Conservation (phyloP, 2,797 vertebrate species). For the Sciaenops ocellatus region DNA sequence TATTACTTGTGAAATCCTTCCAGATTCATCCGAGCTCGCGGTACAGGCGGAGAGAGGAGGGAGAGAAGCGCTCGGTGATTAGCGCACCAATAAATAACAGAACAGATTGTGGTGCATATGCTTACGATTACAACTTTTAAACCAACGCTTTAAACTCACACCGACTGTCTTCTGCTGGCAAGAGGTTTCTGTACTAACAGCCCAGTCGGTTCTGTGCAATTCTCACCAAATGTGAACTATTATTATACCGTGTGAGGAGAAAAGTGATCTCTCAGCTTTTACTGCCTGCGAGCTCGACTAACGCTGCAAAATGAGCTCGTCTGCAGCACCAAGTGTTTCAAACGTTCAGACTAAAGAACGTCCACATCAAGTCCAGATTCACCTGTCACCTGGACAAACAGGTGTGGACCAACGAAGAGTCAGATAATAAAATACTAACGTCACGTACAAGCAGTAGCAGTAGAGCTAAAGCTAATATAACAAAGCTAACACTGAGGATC, state of each 20-base stretch:
- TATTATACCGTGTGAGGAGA: slow-evolving; percentile 65
- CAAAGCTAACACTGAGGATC: too few species aligned
- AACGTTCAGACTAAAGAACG: too few species aligned
- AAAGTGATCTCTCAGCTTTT: slow-evolving; percentile 56
- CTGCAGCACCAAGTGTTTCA: neutral
- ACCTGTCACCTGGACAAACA: too few species aligned
- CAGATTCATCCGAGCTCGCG: slow-evolving; percentile 77
- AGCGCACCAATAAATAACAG: slow-evolving; percentile 85
- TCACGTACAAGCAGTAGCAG: too few species aligned
- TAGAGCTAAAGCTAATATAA: too few species aligned
- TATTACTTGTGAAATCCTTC: slow-evolving; percentile 89
- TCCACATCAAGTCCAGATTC: too few species aligned
- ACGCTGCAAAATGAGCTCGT: slow-evolving; percentile 1
- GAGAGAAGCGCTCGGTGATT: slow-evolving; percentile 79
- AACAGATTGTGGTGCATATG: slow-evolving; percentile 89
- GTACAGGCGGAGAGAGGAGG: slow-evolving; percentile 61
- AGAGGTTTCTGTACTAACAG: slow-evolving; percentile 66
- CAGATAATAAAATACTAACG: too few species aligned
- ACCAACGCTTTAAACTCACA: slow-evolving; percentile 83
- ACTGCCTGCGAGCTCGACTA: slow-evolving; percentile 31
- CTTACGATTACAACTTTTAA: slow-evolving; percentile 87
- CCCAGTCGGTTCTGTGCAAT: slow-evolving; percentile 66
- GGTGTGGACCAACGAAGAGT: too few species aligned
- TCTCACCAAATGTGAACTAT: slow-evolving; percentile 78
- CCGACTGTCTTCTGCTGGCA: slow-evolving; percentile 74